Evolutionary conservation across 2,797 vertebrate species (phyloP).

Genomic region (Sebastes glaucus): DNA sequence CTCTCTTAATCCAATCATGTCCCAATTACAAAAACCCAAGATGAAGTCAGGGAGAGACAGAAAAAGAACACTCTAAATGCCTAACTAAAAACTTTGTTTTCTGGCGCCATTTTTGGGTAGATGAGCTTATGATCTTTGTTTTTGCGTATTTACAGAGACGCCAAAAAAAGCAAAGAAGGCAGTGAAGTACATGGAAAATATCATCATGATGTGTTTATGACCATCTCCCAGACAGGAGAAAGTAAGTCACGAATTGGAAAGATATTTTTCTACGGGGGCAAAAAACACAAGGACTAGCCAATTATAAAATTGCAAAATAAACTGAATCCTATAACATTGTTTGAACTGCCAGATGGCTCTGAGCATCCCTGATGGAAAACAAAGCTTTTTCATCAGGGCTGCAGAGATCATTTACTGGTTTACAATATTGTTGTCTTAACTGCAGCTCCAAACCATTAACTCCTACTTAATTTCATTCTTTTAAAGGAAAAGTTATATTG

Average conservation of each 20-base stretch:
- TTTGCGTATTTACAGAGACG: conserved; percentile 8
- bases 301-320: conserved; percentile 30
- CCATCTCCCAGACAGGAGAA: conserved; percentile 8
- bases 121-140: conserved; percentile 29
- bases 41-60: conserved; percentile 54
- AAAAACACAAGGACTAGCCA: conserved; percentile 4
- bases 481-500: conserved; percentile 1
- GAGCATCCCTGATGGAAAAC: conserved; percentile 17
- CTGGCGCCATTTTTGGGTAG: conserved; percentile 15
- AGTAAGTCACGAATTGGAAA: not conserved
- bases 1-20: conserved; percentile 75
- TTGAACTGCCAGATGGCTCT: conserved; percentile 17
- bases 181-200: not conserved
- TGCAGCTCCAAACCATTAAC: conserved; percentile 42
- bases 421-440: conserved; percentile 27
- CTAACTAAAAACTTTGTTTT: conserved; percentile 17
- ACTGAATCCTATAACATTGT: not conserved
- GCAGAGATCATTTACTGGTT: conserved; percentile 15
- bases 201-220: not conserved
- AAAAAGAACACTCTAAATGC: conserved; percentile 30
- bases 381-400: conserved; percentile 16
- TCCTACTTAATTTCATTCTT: conserved; percentile 21
- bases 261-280: not conserved
- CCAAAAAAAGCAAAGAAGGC: conserved; percentile 1
- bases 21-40: conserved; percentile 68